A percentile compares a stretch with the other conserved stretches of the same genome.
These are phyloP conservation scores for Drosophila nr. perissopoda DNA, from an alignment of 2,888 invertebrate species.

Conservation along the genomic window DNA sequence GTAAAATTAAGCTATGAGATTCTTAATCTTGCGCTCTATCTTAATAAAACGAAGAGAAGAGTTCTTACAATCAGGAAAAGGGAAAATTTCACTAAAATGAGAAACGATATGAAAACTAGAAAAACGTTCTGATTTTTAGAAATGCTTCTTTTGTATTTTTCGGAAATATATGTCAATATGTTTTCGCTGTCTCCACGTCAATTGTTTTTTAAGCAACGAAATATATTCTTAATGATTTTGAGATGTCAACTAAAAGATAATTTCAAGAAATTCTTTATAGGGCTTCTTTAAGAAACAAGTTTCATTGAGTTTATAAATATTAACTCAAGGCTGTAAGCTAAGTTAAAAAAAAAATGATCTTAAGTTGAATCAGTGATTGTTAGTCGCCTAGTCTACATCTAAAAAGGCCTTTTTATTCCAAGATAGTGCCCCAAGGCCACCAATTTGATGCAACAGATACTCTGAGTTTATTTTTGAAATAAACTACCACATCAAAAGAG, in stretches of 20 bases:
- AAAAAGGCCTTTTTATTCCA: too few relatives aligned
- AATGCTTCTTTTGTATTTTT: too few relatives aligned
- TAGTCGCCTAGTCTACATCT: background rate
- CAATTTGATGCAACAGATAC: background rate
- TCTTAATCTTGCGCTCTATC: background rate
- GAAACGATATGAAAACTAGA: too few relatives aligned
- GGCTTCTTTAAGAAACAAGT: too few relatives aligned
- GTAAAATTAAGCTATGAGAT: background rate
- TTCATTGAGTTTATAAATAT: background rate
- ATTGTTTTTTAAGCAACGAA: too few relatives aligned
- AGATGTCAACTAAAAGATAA: too few relatives aligned
- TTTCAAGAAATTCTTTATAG: too few relatives aligned
- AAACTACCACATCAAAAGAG: slow-evolving; percentile 10
- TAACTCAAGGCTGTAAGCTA: background rate
- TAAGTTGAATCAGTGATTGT: background rate
- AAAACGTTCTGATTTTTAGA: too few relatives aligned
- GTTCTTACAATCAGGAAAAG: too few relatives aligned
- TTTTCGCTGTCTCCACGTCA: too few relatives aligned
- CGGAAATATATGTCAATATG: too few relatives aligned
- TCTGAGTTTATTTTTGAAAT: background rate
- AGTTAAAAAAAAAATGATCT: background rate
- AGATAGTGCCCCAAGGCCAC: background rate
- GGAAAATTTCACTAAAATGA: fast-evolving
- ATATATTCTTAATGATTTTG: too few relatives aligned
- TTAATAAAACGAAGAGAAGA: background rate